Percentiles rank a stretch among this genome's conserved stretches.
Evolutionary conservation across 2,797 vertebrate genomes (phyloP).

Genomic region (Parotocinclus haroldoi): DNA sequence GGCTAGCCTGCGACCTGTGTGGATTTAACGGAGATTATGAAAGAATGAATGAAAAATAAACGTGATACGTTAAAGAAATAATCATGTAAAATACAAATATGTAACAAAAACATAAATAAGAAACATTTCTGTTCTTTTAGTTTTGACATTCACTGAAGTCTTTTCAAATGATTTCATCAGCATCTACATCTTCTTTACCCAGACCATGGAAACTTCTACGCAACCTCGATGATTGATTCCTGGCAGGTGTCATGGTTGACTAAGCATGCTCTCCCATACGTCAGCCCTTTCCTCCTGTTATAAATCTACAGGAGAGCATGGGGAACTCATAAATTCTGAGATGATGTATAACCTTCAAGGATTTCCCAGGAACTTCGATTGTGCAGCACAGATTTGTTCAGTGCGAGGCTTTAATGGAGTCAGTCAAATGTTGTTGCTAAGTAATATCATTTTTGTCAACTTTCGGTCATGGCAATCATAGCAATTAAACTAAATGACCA

Average conservation of each 20-base stretch:
- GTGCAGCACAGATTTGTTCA: conserved; percentile 37
- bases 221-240: conserved; percentile 52
- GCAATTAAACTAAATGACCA: conserved; percentile 31
- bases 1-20: no score
- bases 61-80: no score
- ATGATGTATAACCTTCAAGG: conserved; percentile 51
- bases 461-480: conserved; percentile 26
- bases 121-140: no score
- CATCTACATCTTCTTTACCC: conserved; percentile 1
- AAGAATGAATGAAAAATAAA: no score
- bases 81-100: no score
- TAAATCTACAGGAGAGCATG: conserved; percentile 45
- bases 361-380: conserved; percentile 45
- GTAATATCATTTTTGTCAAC: conserved; percentile 30
- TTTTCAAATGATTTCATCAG: conserved; percentile 27
- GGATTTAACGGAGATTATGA: no score
- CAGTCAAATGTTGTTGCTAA: conserved; percentile 26
- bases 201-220: conserved; percentile 28
- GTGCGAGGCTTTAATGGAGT: conserved; percentile 21
- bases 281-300: conserved; percentile 36
- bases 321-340: conserved; percentile 45
- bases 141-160: conserved; percentile 21
- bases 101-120: no score
- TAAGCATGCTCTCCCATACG: conserved; percentile 45
- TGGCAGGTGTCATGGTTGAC: conserved; percentile 37